Evolutionary conservation across 1,140 invertebrate species (phyloP), one percentile per base, ranked within the genome.

Genomic region (Halictus rubicundus): DNA sequence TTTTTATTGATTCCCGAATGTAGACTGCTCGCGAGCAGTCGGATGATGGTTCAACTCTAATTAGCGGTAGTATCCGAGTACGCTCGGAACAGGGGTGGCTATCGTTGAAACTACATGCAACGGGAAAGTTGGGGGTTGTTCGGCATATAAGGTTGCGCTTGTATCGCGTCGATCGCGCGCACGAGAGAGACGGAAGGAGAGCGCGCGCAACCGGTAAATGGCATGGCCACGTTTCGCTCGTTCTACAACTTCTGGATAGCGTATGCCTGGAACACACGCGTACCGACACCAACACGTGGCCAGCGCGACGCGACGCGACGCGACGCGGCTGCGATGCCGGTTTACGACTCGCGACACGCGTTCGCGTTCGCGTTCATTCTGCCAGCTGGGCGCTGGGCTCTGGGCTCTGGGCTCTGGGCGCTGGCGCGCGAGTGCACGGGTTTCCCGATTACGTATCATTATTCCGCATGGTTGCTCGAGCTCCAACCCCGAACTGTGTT

Each of bases 361-460:
- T 84, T 82, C 73, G 76, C 39, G 39, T 42, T 42, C 39, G 42
- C 42, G 10, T 46, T 46, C 42, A 14, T 14, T 9, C 10, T 46
- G 10, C 3, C 32, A 32, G 5, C 32, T 32, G 32, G 14, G 42
- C 42, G 42, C 10, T 46, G 39, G 39, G 0, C 39, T 42, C 7
- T 9, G 0, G 39, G 7, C 10, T 6, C 6, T 42, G 39, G 39
- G 7, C 7, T 6, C 39, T 42, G 39, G 39, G 39, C 10, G 42
- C 42, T 12, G 42, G 42, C 42, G 42, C 42, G 42, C 9, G 42
- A 46, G 42, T 14, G 42, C 85, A 83, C 82, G 84, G 89, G 88
- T 87, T 87, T 89, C 81, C 81, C 89, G 89, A 91, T 90, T 90
- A 91, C 91, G 89, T 92, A 90, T 91, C 88, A 92, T 92, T 91